Evolutionary conservation across 2,888 invertebrate species (phyloP).

Genomic region (Drosophila cracens): DNA sequence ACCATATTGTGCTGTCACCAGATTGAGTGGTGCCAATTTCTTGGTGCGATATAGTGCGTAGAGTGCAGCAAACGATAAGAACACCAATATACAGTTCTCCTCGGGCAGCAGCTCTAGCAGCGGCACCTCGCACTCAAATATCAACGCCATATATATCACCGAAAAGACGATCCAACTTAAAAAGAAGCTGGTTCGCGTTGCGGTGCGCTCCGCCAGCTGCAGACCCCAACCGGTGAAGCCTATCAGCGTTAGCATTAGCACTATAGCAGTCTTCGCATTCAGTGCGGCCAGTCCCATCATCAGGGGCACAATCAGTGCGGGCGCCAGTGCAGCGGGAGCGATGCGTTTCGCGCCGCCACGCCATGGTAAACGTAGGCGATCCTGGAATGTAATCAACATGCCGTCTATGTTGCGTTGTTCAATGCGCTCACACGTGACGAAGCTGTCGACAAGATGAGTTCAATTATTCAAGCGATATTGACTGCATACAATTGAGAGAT

Average conservation of each 20-base stretch:
- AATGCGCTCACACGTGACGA: conserved; percentile 69
- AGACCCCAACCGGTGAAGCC: conserved; percentile 77
- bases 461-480: not conserved
- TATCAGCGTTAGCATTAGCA: conserved; percentile 78
- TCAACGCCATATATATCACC: conserved; percentile 87
- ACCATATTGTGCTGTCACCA: conserved; percentile 77
- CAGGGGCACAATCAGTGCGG: conserved; percentile 85
- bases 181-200: conserved; percentile 89
- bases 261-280: conserved; percentile 83
- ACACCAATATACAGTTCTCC: conserved; percentile 87
- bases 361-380: conserved; percentile 87
- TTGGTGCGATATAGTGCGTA: conserved; percentile 78
- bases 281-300: conserved; percentile 86
- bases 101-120: conserved; percentile 89
- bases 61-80: conserved; percentile 67
- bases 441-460: conserved; percentile 42
- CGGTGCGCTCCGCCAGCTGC: conserved; percentile 76
- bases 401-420: conserved; percentile 70
- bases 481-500: conserved; percentile 1
- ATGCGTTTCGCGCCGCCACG: conserved; percentile 87
- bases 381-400: conserved; percentile 86
- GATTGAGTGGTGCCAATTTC: conserved; percentile 78
- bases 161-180: conserved; percentile 91
- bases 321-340: conserved; percentile 85
- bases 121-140: conserved; percentile 91